phyloP scores from a whole-genome alignment of 2,797 vertebrate genomes.

The Brotula barbata region DNA sequence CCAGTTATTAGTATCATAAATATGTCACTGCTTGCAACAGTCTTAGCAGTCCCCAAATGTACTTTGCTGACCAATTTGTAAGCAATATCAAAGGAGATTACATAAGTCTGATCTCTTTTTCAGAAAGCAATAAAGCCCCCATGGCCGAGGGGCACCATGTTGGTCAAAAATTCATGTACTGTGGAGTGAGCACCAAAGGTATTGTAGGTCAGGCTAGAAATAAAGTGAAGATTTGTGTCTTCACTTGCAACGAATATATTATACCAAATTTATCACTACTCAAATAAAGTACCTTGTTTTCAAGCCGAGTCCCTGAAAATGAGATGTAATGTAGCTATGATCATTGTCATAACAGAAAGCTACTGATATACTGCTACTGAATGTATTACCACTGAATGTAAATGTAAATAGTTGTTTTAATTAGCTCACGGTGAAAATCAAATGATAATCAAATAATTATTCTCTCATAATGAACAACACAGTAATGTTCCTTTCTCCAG shows the following conservation, averaged over 20 bases:
- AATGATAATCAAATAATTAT: slow-evolving; percentile 34
- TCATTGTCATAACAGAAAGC: not conserved
- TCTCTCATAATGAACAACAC: slow-evolving; percentile 34
- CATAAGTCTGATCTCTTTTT: too few species aligned
- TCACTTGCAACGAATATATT: too few species aligned
- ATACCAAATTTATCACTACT: not conserved
- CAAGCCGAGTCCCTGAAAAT: not conserved
- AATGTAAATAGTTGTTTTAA: slow-evolving; percentile 30
- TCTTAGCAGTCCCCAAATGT: too few species aligned
- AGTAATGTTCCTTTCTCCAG: slow-evolving; percentile 25
- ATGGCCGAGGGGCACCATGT: too few species aligned
- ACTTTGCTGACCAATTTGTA: too few species aligned
- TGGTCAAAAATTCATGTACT: too few species aligned
- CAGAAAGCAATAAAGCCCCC: too few species aligned
- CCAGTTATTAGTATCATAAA: not conserved
- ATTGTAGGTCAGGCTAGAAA: not conserved
- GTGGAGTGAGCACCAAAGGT: too few species aligned
- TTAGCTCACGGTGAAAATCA: slow-evolving; percentile 15
- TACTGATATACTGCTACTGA: not conserved
- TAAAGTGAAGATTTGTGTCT: not conserved
- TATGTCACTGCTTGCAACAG: too few species aligned
- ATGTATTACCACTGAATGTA: not conserved
- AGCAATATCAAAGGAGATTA: too few species aligned
- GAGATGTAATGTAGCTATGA: not conserved
- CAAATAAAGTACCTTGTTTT: slow-evolving; percentile 13